These are phyloP conservation scores for Drosophila conformis DNA, from an alignment of 2,888 invertebrate genomes.

Conservation along the genomic window DNA sequence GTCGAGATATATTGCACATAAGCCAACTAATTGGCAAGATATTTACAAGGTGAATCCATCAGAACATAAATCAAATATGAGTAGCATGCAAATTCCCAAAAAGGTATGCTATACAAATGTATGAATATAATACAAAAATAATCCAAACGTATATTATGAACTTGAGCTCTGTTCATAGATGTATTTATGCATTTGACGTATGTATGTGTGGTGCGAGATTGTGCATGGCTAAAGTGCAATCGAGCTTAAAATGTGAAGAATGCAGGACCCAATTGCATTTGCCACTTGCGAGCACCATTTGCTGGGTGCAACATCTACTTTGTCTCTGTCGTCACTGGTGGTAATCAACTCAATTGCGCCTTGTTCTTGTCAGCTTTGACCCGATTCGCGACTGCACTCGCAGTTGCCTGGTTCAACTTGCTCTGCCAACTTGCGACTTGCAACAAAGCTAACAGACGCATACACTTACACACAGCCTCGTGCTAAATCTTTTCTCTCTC, in stretches of 20 bases:
- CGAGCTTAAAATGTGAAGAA: constrained; percentile 43
- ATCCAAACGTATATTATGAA: background rate
- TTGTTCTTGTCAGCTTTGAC: constrained; percentile 53
- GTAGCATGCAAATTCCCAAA: background rate
- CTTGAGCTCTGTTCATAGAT: background rate
- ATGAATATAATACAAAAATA: background rate
- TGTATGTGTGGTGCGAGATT: background rate
- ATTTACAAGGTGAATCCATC: background rate
- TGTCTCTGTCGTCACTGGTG: constrained; percentile 56
- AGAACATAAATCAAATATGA: background rate
- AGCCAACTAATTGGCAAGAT: background rate
- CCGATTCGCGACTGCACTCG: constrained; percentile 38
- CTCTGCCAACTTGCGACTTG: constrained; percentile 21
- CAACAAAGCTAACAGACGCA: constrained; percentile 28
- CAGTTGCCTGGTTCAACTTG: constrained; percentile 33
- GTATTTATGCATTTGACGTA: background rate
- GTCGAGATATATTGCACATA: too few species aligned
- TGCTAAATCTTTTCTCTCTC: background rate
- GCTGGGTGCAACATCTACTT: constrained; percentile 29
- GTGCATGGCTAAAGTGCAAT: constrained; percentile 33
- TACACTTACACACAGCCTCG: constrained; percentile 11
- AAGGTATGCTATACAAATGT: background rate
- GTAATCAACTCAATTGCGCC: constrained; percentile 73
- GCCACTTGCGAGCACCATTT: constrained; percentile 31
- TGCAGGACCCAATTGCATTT: constrained; percentile 55